Conservation (phyloP, 2,888 invertebrate species). For the Drymonia ruficornis region DNA sequence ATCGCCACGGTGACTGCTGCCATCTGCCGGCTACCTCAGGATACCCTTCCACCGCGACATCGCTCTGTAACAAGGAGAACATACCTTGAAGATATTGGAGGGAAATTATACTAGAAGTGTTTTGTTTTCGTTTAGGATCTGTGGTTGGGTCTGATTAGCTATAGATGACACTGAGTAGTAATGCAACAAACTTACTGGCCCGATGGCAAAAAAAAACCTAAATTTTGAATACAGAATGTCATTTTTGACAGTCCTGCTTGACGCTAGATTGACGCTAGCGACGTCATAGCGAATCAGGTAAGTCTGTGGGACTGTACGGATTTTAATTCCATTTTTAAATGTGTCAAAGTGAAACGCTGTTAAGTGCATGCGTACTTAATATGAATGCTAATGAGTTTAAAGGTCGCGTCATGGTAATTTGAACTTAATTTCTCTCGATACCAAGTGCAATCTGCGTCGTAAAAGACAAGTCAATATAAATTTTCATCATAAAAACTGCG, state of each 20-base stretch:
- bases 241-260: too few species aligned
- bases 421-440: too few species aligned
- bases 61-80: slow-evolving; percentile 71
- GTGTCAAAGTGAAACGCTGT: not conserved
- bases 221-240: too few species aligned
- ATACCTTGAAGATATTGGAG: slow-evolving; percentile 4
- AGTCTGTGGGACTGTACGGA: too few species aligned
- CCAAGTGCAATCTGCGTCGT: too few species aligned
- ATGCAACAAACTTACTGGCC: too few species aligned
- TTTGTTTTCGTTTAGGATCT: not conserved
- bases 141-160: not conserved
- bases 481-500: not conserved
- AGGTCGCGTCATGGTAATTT: not conserved
- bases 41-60: slow-evolving; percentile 85
- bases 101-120: not conserved
- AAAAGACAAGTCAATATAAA: not conserved
- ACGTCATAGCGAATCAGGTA: too few species aligned
- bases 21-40: slow-evolving; percentile 86
- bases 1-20: slow-evolving; percentile 89
- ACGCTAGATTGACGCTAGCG: too few species aligned
- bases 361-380: slow-evolving; percentile 1
- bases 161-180: not conserved
- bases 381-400: not conserved
- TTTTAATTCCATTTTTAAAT: too few species aligned
- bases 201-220: too few species aligned